phyloP scores from a whole-genome alignment of 2,797 vertebrate species.

The Sebastes trivittatus region DNA sequence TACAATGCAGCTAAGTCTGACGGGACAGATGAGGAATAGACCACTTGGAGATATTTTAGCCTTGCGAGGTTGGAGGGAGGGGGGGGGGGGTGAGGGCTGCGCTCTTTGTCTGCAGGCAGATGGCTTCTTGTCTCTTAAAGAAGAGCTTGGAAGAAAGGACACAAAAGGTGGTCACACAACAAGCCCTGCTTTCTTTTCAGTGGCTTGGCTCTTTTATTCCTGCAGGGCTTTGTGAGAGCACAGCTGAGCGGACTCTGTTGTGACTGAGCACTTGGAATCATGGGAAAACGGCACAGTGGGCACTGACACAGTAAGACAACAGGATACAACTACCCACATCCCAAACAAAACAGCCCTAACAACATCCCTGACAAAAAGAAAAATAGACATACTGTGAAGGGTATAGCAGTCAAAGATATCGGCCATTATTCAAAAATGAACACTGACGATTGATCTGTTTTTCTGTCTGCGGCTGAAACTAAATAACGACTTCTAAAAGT shows the following conservation, averaged over 20 bases:
- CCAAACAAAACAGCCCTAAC: slow-evolving; percentile 56
- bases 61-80: slow-evolving; percentile 13
- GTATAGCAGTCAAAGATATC: slow-evolving; percentile 12
- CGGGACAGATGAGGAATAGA: slow-evolving; percentile 59
- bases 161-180: slow-evolving; percentile 79
- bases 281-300: slow-evolving; percentile 60
- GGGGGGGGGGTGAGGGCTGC: slow-evolving; percentile 29
- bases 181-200: slow-evolving; percentile 75
- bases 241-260: slow-evolving; percentile 72
- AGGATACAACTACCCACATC: slow-evolving; percentile 36
- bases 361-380: slow-evolving; percentile 41
- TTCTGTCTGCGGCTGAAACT: background rate
- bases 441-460: slow-evolving; percentile 12
- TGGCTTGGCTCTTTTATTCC: slow-evolving; percentile 70
- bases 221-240: slow-evolving; percentile 59
- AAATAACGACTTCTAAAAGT: background rate
- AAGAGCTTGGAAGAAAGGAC: slow-evolving; percentile 71
- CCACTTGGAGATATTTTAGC: slow-evolving; percentile 67
- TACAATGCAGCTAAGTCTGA: slow-evolving; percentile 49
- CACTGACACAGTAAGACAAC: slow-evolving; percentile 48
- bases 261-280: slow-evolving; percentile 49
- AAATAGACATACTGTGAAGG: slow-evolving; percentile 45
- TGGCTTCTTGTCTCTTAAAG: slow-evolving; percentile 83
- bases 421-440: slow-evolving; percentile 29
- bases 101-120: slow-evolving; percentile 85